Conservation (phyloP, 2,888 invertebrate genomes). For the Tromatobia lineatoria region DNA sequence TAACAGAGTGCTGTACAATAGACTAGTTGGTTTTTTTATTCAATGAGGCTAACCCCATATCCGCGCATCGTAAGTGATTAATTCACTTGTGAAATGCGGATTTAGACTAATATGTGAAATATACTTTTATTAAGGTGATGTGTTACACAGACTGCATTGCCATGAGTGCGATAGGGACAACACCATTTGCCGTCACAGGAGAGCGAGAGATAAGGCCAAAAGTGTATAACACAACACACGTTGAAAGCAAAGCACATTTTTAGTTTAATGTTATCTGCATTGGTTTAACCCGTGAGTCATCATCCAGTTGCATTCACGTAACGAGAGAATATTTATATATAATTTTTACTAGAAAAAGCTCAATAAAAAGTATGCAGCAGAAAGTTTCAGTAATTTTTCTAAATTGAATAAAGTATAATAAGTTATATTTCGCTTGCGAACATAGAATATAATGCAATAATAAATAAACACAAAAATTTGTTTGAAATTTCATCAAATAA, state of each 20-base stretch:
- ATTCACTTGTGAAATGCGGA: neutral
- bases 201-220: neutral
- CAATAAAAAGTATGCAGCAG: too few species aligned
- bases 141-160: too few species aligned
- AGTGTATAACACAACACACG: too few species aligned
- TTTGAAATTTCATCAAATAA: too few species aligned
- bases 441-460: too few species aligned
- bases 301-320: neutral
- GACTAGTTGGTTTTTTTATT: neutral
- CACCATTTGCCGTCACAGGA: too few species aligned
- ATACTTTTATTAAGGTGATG: neutral
- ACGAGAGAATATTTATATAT: neutral
- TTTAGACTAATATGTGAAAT: neutral
- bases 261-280: neutral
- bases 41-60: neutral
- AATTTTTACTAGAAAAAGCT: neutral
- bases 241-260: too few species aligned
- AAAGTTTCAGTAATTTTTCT: too few species aligned
- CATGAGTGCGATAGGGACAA: too few species aligned
- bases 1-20: neutral
- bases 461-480: too few species aligned
- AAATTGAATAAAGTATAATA: too few species aligned
- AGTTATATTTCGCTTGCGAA: too few species aligned
- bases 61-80: neutral
- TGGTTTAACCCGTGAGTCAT: neutral